A percentile compares a stretch with the other conserved stretches of the same genome.
Conservation (phyloP, 1,140 invertebrate genomes). For the Papilio aristodemus region DNA sequence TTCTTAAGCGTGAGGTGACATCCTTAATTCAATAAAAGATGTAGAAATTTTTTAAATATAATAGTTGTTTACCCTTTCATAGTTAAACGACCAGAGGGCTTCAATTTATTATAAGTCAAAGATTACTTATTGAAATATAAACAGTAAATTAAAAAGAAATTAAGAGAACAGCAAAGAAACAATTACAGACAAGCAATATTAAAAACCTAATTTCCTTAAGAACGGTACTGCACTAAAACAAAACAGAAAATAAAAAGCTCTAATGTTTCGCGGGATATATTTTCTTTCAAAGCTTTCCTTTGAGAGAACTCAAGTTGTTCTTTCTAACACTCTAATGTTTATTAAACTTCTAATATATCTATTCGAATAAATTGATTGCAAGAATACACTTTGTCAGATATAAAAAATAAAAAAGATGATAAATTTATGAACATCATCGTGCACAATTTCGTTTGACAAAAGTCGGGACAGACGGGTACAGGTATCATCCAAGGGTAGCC, state of each 20-base stretch:
- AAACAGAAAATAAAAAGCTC: slow-evolving; percentile 9
- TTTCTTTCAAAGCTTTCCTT: neutral
- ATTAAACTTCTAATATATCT: neutral
- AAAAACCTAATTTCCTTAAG: slow-evolving; percentile 10
- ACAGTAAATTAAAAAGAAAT: slow-evolving; percentile 1
- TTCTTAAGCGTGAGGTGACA: too few species aligned
- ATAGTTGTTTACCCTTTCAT: too few species aligned
- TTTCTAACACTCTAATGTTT: neutral
- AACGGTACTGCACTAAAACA: neutral
- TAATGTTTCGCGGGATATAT: slow-evolving; percentile 3
- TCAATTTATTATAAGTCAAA: neutral
- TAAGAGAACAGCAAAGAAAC: slow-evolving; percentile 10
- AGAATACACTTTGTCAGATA: too few species aligned
- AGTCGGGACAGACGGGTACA: too few species aligned
- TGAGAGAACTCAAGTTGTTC: neutral
- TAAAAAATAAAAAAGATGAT: too few species aligned
- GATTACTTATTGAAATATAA: neutral
- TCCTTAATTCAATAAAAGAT: too few species aligned
- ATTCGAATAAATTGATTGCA: neutral
- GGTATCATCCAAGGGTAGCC: too few species aligned
- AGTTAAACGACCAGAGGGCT: too few species aligned
- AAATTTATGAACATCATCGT: too few species aligned
- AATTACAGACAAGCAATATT: slow-evolving; percentile 7
- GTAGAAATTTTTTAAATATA: too few species aligned
- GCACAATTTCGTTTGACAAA: too few species aligned